Conservation (phyloP, 2,888 invertebrate species). For the Neuroscelio doddi region DNA sequence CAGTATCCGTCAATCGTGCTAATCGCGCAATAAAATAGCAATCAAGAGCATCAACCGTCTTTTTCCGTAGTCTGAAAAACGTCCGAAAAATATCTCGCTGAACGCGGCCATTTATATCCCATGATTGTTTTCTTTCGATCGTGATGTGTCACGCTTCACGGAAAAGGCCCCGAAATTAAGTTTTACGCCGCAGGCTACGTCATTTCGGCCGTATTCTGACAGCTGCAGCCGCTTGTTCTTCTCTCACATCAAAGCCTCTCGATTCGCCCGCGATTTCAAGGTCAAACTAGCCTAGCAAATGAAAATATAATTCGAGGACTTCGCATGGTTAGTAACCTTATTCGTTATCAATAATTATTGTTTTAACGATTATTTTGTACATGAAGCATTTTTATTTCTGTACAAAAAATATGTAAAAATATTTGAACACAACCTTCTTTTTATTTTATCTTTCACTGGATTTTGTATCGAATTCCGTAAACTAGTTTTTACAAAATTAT, state of each 20-base stretch:
- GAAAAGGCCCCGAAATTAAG: slow-evolving; percentile 7
- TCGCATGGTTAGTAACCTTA: slow-evolving; percentile 27
- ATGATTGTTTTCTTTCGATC: slow-evolving; percentile 55
- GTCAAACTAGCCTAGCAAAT: slow-evolving; percentile 19
- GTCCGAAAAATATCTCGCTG: no score
- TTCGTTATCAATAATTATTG: slow-evolving; percentile 17
- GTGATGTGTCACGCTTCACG: slow-evolving; percentile 55
- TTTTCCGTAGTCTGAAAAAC: no score
- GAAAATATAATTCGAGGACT: slow-evolving; percentile 4
- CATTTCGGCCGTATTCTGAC: slow-evolving; percentile 12
- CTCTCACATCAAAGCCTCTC: slow-evolving; percentile 2
- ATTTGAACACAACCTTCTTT: background rate
- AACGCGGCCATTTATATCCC: slow-evolving; percentile 2
- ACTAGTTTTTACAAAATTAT: no score
- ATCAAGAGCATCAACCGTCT: no score
- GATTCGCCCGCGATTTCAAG: slow-evolving; percentile 34
- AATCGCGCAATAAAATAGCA: background rate
- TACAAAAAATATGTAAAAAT: no score
- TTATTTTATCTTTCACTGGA: no score
- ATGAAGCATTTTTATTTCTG: background rate
- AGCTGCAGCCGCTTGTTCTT: slow-evolving; percentile 1
- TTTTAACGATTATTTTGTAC: background rate
- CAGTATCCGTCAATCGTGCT: slow-evolving; percentile 22
- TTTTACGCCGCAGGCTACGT: background rate
- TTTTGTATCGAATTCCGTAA: no score